phyloP scores from a whole-genome alignment of 2,797 vertebrate species.

The Coendou prehensilis region DNA sequence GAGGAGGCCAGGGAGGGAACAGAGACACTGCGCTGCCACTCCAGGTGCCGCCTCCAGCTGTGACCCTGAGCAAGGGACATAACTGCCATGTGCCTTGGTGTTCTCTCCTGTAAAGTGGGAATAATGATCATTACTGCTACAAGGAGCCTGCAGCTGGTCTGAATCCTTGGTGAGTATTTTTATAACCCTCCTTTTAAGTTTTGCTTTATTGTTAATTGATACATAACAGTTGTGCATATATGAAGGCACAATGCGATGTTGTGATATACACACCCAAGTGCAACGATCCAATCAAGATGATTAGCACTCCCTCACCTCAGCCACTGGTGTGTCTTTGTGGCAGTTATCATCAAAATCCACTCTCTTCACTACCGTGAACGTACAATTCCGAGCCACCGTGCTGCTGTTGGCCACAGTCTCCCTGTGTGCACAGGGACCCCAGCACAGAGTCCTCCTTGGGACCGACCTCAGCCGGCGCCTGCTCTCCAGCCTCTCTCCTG shows the following conservation, averaged over 20 bases:
- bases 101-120: not conserved
- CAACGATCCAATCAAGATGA: not conserved
- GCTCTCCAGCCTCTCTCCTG: too few relatives aligned
- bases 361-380: too few relatives aligned
- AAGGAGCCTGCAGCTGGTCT: not conserved
- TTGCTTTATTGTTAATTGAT: not conserved
- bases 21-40: not conserved
- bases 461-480: too few relatives aligned
- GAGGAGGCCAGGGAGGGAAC: too few relatives aligned
- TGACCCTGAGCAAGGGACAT: not conserved
- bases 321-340: too few relatives aligned
- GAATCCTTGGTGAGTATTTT: not conserved
- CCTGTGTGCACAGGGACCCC: too few relatives aligned
- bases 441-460: too few relatives aligned
- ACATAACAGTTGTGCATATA: not conserved
- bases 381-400: too few relatives aligned
- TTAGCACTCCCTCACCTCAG: not conserved
- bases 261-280: not conserved
- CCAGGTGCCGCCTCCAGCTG: not conserved
- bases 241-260: not conserved
- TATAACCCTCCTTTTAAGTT: not conserved
- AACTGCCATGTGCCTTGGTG: not conserved
- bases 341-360: too few relatives aligned
- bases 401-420: too few relatives aligned
- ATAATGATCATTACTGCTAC: not conserved